Evolutionary conservation across 1,140 invertebrate species (phyloP).

Genomic region (Drosophila kurseongensis): DNA sequence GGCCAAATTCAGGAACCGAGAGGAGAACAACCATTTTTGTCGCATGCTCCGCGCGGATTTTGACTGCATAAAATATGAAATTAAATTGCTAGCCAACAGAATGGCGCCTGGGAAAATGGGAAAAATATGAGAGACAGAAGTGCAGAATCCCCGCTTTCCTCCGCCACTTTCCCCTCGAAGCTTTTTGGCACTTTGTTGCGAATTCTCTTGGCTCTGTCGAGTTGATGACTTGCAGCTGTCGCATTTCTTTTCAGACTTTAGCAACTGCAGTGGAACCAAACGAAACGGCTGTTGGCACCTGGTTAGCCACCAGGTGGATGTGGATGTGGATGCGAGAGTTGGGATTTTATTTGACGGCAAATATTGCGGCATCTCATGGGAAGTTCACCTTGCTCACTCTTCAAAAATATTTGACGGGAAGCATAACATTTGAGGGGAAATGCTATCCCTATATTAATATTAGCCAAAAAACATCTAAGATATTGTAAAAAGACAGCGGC

Average conservation of each 20-base stretch:
- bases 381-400: neutral
- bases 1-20: conserved; percentile 2
- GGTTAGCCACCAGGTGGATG: conserved; percentile 30
- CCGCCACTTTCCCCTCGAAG: neutral
- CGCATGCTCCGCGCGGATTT: conserved; percentile 50
- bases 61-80: conserved; percentile 64
- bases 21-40: conserved; percentile 45
- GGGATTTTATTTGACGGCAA: conserved; percentile 48
- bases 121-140: conserved; percentile 58
- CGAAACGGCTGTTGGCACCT: conserved; percentile 44
- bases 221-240: conserved; percentile 60
- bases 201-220: conserved; percentile 48
- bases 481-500: too few relatives aligned
- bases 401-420: neutral
- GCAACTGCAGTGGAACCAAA: conserved; percentile 34
- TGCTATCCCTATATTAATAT: too few relatives aligned
- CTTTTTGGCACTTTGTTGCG: conserved; percentile 39
- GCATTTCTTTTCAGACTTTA: conserved; percentile 48
- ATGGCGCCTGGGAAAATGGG: conserved; percentile 58
- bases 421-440: too few relatives aligned
- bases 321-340: conserved; percentile 10
- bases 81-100: conserved; percentile 61
- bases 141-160: conserved; percentile 15
- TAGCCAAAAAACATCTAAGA: too few relatives aligned
- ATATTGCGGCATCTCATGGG: conserved; percentile 34